Percentiles rank a stretch among this genome's conserved stretches.
Conservation (phyloP, 2,797 vertebrate species). For the Macropus fuliginosus region DNA sequence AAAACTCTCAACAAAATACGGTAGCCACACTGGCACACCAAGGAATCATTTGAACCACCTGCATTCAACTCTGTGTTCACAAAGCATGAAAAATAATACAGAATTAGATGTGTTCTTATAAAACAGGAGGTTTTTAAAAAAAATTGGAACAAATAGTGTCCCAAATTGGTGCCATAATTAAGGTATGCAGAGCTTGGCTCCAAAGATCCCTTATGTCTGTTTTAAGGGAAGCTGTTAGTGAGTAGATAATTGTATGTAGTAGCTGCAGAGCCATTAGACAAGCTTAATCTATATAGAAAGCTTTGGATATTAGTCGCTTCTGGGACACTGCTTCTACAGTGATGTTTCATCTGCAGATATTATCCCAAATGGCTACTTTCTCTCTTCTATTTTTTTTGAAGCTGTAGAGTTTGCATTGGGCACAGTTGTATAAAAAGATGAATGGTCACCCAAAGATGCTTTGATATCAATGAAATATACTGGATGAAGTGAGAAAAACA, state of each 20-base stretch:
- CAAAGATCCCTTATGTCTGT: constrained; percentile 82
- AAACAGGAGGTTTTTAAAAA: constrained; percentile 77
- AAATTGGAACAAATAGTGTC: constrained; percentile 84
- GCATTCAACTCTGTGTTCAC: constrained; percentile 71
- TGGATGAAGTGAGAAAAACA: constrained; percentile 78
- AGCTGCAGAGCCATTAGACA: constrained; percentile 80
- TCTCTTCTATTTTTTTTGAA: constrained; percentile 69
- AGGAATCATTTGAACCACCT: constrained; percentile 50
- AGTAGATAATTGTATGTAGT: constrained; percentile 82
- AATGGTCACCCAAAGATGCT: constrained; percentile 79
- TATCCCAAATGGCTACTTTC: constrained; percentile 67
- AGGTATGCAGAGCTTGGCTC: constrained; percentile 84
- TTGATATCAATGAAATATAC: constrained; percentile 75
- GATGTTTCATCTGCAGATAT: constrained; percentile 75
- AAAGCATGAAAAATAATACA: constrained; percentile 72
- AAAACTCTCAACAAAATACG: constrained; percentile 38
- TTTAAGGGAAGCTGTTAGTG: constrained; percentile 81
- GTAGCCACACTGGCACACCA: neutral
- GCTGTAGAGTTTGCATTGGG: constrained; percentile 76
- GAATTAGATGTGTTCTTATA: constrained; percentile 75
- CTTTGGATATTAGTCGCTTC: constrained; percentile 75
- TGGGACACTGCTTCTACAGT: constrained; percentile 62
- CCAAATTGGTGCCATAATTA: constrained; percentile 87
- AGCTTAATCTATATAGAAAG: constrained; percentile 77
- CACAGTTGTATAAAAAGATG: constrained; percentile 73